phyloP scores from a whole-genome alignment of 2,113 vertebrate genomes.

The Otolemur garnettii region DNA sequence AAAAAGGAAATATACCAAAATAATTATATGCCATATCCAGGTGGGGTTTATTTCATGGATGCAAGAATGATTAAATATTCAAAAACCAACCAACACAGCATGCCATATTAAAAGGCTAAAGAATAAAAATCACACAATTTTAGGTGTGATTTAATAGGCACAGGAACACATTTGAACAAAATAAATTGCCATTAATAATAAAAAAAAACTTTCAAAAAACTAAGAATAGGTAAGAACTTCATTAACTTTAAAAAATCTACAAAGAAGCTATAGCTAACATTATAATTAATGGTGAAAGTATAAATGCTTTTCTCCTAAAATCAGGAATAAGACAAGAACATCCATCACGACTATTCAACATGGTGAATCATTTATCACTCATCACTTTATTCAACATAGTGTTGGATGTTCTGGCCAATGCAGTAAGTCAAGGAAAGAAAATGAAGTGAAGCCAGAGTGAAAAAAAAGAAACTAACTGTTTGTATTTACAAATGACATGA shows the following conservation, averaged over 20 bases:
- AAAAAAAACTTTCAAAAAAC: constrained; percentile 20
- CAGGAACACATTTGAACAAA: background rate
- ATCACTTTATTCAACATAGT: background rate
- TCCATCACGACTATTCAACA: background rate
- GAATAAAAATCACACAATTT: constrained; percentile 1
- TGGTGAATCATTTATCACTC: background rate
- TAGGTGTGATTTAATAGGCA: background rate
- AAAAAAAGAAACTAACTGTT: background rate
- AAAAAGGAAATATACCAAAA: no score
- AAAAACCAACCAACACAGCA: background rate
- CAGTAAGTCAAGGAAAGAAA: background rate
- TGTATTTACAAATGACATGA: background rate
- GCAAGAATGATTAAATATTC: background rate
- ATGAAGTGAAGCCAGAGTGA: background rate
- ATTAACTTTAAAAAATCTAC: background rate
- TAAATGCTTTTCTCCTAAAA: background rate
- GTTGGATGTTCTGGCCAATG: background rate
- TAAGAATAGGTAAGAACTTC: background rate
- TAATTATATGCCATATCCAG: background rate
- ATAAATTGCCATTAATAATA: background rate
- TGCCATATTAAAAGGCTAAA: background rate
- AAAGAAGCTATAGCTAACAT: background rate
- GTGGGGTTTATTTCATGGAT: background rate
- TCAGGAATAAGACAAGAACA: background rate
- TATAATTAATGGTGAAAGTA: background rate